Conservation (phyloP, 2,888 invertebrate species). For the Nephrotoma guestfalica region DNA sequence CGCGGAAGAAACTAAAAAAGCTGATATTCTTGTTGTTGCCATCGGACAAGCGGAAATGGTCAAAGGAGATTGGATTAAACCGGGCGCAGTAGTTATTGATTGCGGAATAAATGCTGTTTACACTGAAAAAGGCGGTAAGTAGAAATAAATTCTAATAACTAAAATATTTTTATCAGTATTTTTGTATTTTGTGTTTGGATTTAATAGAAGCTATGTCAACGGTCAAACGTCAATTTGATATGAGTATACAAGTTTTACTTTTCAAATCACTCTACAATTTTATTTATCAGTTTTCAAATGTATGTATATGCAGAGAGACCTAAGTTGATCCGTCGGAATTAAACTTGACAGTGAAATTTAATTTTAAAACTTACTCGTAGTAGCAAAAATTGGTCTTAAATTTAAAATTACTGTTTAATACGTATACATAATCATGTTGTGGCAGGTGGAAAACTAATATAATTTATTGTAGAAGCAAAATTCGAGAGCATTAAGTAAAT, state of each 20-base stretch:
- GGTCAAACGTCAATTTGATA: not conserved
- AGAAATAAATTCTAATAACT: not conserved
- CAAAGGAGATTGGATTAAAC: slow-evolving; percentile 91
- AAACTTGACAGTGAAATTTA: not conserved
- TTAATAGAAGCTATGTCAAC: not conserved
- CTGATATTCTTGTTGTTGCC: slow-evolving; percentile 94
- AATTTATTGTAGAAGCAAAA: not conserved
- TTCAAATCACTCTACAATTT: not conserved
- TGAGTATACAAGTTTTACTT: not conserved
- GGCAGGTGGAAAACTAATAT: not conserved
- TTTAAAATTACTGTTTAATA: too few relatives aligned
- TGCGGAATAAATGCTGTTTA: slow-evolving; percentile 87
- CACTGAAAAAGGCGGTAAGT: slow-evolving; percentile 1
- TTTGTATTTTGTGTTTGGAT: not conserved
- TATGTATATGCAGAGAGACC: not conserved
- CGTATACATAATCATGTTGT: not conserved
- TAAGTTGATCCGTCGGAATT: not conserved
- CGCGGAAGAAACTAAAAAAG: slow-evolving; percentile 55
- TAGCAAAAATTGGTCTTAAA: too few relatives aligned
- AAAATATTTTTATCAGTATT: not conserved
- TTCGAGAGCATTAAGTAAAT: not conserved
- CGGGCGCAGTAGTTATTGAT: slow-evolving; percentile 95
- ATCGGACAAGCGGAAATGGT: slow-evolving; percentile 85
- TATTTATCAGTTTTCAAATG: too few relatives aligned
- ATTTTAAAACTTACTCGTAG: not conserved